Evolutionary conservation across 1,140 invertebrate genomes (phyloP).

Genomic region (Ooceraea biroi): DNA sequence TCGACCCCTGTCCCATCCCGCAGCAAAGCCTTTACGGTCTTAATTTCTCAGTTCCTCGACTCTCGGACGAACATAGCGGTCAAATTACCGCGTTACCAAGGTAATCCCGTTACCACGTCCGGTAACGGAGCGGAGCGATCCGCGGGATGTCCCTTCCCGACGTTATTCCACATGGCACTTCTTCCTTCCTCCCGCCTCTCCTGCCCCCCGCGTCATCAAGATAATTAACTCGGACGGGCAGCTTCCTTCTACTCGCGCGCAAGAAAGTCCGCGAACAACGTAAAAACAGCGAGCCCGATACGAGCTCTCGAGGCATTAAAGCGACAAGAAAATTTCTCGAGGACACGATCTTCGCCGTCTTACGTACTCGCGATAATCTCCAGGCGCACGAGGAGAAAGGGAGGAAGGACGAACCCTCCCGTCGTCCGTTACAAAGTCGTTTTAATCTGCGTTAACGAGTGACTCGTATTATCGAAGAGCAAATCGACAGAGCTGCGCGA

Average conservation of each 20-base stretch:
- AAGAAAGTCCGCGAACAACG: slow-evolving; percentile 13
- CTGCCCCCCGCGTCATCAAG: slow-evolving; percentile 31
- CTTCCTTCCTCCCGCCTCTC: no score
- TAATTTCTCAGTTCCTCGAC: slow-evolving; percentile 79
- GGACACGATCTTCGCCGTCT: slow-evolving; percentile 30
- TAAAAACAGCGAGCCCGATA: slow-evolving; percentile 61
- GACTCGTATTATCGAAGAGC: slow-evolving; percentile 56
- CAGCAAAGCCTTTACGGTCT: slow-evolving; percentile 77
- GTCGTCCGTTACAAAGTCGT: slow-evolving; percentile 41
- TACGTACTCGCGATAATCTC: slow-evolving; percentile 50
- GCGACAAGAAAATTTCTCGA: slow-evolving; percentile 53
- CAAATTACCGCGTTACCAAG: slow-evolving; percentile 71
- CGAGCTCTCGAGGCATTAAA: slow-evolving; percentile 49
- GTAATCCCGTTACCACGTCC: slow-evolving; percentile 71
- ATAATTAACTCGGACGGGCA: slow-evolving; percentile 64
- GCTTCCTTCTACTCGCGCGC: slow-evolving; percentile 27
- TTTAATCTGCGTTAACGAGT: slow-evolving; percentile 61
- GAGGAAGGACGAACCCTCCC: not conserved
- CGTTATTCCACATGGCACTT: slow-evolving; percentile 65
- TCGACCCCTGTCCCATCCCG: slow-evolving; percentile 45
- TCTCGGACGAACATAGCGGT: slow-evolving; percentile 69
- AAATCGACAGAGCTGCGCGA: slow-evolving; percentile 30
- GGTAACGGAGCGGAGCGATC: slow-evolving; percentile 53
- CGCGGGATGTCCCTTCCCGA: slow-evolving; percentile 65
- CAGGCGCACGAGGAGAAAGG: no score